A percentile compares a stretch with the other conserved stretches of the same genome.
Conservation (phyloP, 2,113 vertebrate species). For the Phylloscopus whistleri region DNA sequence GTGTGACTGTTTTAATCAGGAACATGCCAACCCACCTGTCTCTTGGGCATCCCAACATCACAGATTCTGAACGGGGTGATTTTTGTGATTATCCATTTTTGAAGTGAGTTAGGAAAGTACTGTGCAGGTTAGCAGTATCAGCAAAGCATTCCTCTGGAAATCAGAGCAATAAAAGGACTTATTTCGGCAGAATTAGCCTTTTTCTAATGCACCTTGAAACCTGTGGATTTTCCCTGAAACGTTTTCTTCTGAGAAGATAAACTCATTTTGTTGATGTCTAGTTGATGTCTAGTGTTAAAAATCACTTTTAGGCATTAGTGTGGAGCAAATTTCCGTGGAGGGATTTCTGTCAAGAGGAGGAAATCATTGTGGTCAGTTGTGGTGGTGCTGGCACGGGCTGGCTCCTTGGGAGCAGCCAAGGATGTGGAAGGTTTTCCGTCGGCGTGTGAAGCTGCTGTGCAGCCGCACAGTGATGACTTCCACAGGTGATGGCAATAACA, state of each 20-base stretch:
- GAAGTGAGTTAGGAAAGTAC: not conserved
- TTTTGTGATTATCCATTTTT: not conserved
- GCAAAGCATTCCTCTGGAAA: not conserved
- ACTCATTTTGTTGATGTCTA: not conserved
- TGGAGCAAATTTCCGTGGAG: not conserved
- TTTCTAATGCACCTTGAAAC: not conserved
- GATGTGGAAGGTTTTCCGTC: not conserved
- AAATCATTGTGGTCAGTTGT: slow-evolving; percentile 14
- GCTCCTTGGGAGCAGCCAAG: not conserved
- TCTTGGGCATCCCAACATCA: not conserved
- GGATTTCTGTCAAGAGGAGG: not conserved
- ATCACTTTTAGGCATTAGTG: not conserved
- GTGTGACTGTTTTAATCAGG: not conserved
- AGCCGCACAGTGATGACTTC: not conserved
- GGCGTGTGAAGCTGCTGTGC: not conserved
- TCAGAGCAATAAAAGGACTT: not conserved
- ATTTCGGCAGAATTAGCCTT: not conserved
- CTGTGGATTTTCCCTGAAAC: not conserved
- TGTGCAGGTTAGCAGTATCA: not conserved
- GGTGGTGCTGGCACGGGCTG: slow-evolving; percentile 1
- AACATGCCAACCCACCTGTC: not conserved
- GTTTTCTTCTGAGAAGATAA: not conserved
- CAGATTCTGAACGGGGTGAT: not conserved
- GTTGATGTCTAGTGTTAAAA: not conserved
- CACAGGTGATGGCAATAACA: not conserved